Base-by-base conservation (phyloP, 2,797 vertebrate genomes). In the Pelodytes ibericus region DNA sequence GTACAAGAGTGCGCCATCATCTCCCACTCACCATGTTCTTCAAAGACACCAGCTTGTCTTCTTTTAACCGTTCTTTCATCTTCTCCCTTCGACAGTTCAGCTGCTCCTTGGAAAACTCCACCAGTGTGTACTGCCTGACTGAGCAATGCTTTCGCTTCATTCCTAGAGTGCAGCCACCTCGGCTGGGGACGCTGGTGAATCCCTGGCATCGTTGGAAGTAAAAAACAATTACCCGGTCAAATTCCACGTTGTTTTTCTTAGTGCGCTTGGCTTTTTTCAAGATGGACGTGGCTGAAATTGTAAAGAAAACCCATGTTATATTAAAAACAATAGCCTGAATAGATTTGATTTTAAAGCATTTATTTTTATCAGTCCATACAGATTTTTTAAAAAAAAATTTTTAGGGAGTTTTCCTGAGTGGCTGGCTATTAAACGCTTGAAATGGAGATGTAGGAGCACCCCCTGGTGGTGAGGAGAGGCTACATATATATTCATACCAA, bases 191-290 rank as follows among this genome's bases (percentile, higher is more conserved):
- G 0, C 96, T 96, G 63, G 95, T 98, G 91, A 99, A 99, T 59
- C 98, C 98, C 86, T 99, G 98, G 88, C 98, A 98, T 80, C 96
- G 94, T 0, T 93, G 94, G 86, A 99, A 99, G 92, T 96, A 98
- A 90, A 95, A 99, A 81, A 99, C 97, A 0, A 93, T 96, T 85
- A 98, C 95, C 85, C 93, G 94, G 84, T 95, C 92, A 22, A 99
- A 99, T 71, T 93, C 91, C 57, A 99, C 95, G 0, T 90, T 94
- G 81, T 93, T 90, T n/a, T 92, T 89, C 61, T 92, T 93, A 0
- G 88, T 80, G 41, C 92, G 86, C 72, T 94, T 96, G 79, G 91
- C 86, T 82, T 94, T 95, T 90, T 97, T 99, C 81, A 98, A 90
- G 86, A 99, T 98, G 74, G 97, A 96, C 0, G 85, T 92, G 2